Conservation (phyloP, 92 coral and sea anemone species). For the Porites lobata region DNA sequence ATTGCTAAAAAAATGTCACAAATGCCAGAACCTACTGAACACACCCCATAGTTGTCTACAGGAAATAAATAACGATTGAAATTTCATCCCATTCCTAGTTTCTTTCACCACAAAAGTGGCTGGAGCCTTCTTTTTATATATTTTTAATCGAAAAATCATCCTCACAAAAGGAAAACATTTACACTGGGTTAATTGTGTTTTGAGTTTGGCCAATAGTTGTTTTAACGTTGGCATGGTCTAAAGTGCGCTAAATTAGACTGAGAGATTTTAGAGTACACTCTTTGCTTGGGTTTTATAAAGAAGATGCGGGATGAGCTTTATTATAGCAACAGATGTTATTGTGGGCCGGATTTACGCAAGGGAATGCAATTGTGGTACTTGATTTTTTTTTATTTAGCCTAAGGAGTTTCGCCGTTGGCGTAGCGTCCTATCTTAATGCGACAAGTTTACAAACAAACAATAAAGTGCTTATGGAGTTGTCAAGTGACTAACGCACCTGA, state of each 20-base stretch:
- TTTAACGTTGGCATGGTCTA: background rate
- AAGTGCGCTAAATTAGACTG: background rate
- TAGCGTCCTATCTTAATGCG: conserved; percentile 48
- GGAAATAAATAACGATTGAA: conserved; percentile 18
- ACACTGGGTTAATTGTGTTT: background rate
- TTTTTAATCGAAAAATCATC: conserved; percentile 29
- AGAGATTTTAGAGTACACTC: background rate
- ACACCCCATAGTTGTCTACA: background rate
- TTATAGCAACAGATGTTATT: conserved; percentile 9
- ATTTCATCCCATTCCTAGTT: conserved; percentile 10
- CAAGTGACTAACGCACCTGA: background rate
- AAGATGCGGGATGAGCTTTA: no score
- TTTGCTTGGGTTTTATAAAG: background rate
- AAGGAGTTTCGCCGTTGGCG: conserved; percentile 8
- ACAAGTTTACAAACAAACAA: conserved; percentile 75
- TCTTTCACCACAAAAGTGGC: background rate
- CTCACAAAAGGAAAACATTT: conserved; percentile 24
- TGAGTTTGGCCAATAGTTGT: background rate
- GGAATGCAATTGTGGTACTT: background rate
- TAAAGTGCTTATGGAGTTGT: conserved; percentile 53
- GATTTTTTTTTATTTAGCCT: conserved; percentile 2
- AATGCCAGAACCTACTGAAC: conserved; percentile 31
- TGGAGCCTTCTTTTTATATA: background rate
- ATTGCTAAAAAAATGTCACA: conserved; percentile 37
- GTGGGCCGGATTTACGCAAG: background rate